phyloP scores from a whole-genome alignment of 2,797 vertebrate genomes.

The Podarcis lilfordi region DNA sequence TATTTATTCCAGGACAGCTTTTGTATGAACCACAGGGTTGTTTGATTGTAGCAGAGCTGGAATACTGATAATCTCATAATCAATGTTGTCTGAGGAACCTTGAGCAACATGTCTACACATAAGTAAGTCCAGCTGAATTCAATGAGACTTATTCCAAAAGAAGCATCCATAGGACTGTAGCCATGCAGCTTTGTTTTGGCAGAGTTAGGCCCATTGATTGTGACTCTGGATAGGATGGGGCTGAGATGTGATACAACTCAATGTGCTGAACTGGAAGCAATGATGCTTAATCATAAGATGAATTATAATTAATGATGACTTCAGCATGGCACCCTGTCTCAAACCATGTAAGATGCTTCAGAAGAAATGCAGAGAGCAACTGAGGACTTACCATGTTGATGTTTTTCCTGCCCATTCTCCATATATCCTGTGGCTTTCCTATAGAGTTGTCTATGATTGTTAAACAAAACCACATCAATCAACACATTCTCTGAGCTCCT shows the following conservation, averaged over 20 bases:
- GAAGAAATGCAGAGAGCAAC: background rate
- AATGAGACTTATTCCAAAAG: background rate
- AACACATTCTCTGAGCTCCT: background rate
- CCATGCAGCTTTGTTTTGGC: background rate
- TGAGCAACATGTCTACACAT: background rate
- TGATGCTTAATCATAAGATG: background rate
- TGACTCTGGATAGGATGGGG: background rate
- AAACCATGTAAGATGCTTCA: background rate
- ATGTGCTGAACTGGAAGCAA: background rate
- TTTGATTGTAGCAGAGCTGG: background rate
- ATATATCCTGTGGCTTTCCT: background rate
- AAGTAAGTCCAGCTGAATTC: background rate
- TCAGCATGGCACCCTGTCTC: background rate
- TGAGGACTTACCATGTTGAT: background rate
- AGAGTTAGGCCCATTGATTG: background rate
- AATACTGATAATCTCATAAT: background rate
- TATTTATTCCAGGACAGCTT: background rate
- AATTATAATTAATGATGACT: background rate
- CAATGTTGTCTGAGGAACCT: background rate
- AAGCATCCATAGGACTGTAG: background rate
- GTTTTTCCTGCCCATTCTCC: background rate
- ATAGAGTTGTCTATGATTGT: background rate
- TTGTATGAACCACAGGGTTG: background rate
- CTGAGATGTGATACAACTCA: background rate
- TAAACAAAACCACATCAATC: background rate